Base-by-base conservation (phyloP, 2,888 invertebrate genomes). In the Chironomus tentans region DNA sequence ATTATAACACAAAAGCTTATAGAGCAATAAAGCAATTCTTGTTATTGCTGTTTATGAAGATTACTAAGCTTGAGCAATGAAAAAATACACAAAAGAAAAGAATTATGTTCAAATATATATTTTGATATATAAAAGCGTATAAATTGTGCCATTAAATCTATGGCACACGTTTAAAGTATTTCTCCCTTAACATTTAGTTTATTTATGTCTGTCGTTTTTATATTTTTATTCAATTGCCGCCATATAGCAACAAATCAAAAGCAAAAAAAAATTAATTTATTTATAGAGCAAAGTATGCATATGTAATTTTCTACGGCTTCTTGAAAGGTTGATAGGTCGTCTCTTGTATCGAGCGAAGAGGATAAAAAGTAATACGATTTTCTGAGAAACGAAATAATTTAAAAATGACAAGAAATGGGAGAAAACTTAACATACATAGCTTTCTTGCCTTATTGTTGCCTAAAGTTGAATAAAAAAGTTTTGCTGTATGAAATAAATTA, bases 11-110 rank as follows among this genome's bases (percentile, higher is more conserved):
- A 65, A 65, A 68, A 15, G 62, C 74, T 74, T 68, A 74, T 74
- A 68, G 74, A 74, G 46, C 74, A 74, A 74, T 68, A 74, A 74
- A 71, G 22, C 62, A 47, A 62, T 62, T 73, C 65, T 38, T 46
- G 56, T 56, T 65, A 65, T 65, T 18, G 68, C 68, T 68, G 4
- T 68, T 65, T 65, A 24, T 13, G 21, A 65, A 65, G 18, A 21
- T 65, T 24, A 22, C 65, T n/a, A 22, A 18, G 56, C 56, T 56
- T 18, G 18, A 18, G 56, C 24, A 65, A 65, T 18, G 62, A 62
- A 62, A 21, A 18, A 15, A 56, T 4, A 18, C 56, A 56, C 4
- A 56, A 56, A 15, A 56, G 7, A 15, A 13, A 22, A 21, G 65
- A 65, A 65, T 65, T 65, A 65, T 24, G 65, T 65, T 65, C 21